Evolutionary conservation across 2,888 invertebrate genomes (phyloP).

Genomic region (Leucoma salicis): DNA sequence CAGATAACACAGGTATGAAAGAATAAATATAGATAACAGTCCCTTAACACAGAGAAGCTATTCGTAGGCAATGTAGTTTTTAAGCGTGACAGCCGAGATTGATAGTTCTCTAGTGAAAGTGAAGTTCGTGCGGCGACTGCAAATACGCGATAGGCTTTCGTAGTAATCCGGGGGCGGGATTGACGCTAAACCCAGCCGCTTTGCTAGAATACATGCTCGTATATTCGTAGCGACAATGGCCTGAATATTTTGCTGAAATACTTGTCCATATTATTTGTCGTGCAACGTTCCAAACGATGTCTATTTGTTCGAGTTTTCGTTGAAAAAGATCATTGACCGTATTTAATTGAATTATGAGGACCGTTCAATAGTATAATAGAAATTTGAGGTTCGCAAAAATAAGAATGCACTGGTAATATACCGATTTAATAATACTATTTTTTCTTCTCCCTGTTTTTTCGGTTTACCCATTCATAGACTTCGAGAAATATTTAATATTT

Average conservation of each 20-base stretch:
- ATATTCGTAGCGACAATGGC: constrained; percentile 15
- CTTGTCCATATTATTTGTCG: constrained; percentile 22
- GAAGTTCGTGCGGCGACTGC: constrained; percentile 54
- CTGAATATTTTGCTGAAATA: constrained; percentile 37
- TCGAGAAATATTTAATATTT: no score
- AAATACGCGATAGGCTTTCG: constrained; percentile 41
- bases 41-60: constrained; percentile 26
- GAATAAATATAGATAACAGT: constrained; percentile 29
- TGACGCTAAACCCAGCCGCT: constrained; percentile 24
- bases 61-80: constrained; percentile 48
- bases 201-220: constrained; percentile 23
- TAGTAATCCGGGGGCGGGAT: constrained; percentile 41
- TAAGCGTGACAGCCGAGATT: constrained; percentile 57
- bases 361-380: constrained; percentile 26
- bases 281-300: constrained; percentile 27
- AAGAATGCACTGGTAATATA: background rate
- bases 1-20: constrained; percentile 24
- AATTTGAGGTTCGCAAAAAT: constrained; percentile 17
- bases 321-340: constrained; percentile 39
- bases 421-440: background rate
- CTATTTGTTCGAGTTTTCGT: constrained; percentile 35
- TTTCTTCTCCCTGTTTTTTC: no score
- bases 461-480: no score
- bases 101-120: constrained; percentile 65
- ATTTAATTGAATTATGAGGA: constrained; percentile 37